phyloP scores from a whole-genome alignment of 2,888 invertebrate genomes.

The Gari tellinella region DNA sequence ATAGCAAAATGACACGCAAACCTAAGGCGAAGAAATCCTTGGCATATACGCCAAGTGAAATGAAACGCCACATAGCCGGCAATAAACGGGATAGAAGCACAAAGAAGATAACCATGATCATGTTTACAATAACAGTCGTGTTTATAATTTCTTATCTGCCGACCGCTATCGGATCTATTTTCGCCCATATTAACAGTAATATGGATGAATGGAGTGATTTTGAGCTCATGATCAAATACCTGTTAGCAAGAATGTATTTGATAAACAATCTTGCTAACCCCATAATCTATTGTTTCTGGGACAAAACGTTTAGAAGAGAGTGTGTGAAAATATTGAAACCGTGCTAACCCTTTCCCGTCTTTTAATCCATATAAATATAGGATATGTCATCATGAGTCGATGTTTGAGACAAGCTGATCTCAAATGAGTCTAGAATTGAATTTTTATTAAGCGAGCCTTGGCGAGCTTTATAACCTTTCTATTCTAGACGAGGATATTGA shows the following conservation, averaged over 20 bases:
- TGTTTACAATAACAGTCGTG: slow-evolving; percentile 58
- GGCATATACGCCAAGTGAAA: background rate
- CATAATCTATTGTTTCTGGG: slow-evolving; percentile 30
- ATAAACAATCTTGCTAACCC: slow-evolving; percentile 20
- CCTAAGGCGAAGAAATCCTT: background rate
- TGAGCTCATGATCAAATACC: slow-evolving; percentile 23
- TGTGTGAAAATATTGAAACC: background rate
- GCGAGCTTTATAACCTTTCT: too few relatives aligned
- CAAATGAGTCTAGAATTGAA: too few relatives aligned
- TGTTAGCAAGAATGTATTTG: slow-evolving; percentile 31
- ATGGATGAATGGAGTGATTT: slow-evolving; percentile 26
- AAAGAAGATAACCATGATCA: slow-evolving; percentile 58
- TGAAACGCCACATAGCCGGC: slow-evolving; percentile 31
- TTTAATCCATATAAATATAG: too few relatives aligned
- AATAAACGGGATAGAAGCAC: slow-evolving; percentile 49
- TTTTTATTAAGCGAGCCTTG: too few relatives aligned
- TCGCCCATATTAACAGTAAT: slow-evolving; percentile 23
- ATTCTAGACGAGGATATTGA: too few relatives aligned
- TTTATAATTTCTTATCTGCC: slow-evolving; percentile 57
- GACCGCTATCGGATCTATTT: slow-evolving; percentile 41
- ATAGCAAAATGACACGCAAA: background rate
- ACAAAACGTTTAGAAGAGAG: slow-evolving; percentile 11
- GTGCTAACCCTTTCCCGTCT: too few relatives aligned
- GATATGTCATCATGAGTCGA: too few relatives aligned
- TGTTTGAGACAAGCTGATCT: too few relatives aligned